These are phyloP conservation scores for Anoplius nigerrimus DNA, from an alignment of 2,888 invertebrate genomes.

Conservation along the genomic window DNA sequence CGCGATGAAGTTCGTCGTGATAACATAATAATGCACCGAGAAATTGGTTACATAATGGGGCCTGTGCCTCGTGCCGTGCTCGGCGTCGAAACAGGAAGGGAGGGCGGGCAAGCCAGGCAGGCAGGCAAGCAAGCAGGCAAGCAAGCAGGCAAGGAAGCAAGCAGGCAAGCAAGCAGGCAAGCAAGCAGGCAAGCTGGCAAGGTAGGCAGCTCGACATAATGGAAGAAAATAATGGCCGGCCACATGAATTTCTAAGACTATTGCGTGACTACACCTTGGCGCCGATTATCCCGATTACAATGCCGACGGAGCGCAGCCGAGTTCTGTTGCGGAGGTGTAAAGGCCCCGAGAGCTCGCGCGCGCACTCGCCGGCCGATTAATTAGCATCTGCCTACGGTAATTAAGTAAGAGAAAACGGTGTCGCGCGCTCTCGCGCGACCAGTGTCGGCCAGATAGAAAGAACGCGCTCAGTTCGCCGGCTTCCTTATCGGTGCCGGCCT, in stretches of 20 bases:
- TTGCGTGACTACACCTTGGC: conserved; percentile 51
- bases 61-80: too few relatives aligned
- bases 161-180: too few relatives aligned
- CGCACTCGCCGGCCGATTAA: conserved; percentile 38
- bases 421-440: too few relatives aligned
- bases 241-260: conserved; percentile 34
- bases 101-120: too few relatives aligned
- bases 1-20: conserved; percentile 33
- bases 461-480: conserved; percentile 4
- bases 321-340: conserved; percentile 6
- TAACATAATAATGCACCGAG: conserved; percentile 57
- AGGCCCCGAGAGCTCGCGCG: conserved; percentile 1
- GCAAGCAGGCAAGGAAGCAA: too few relatives aligned
- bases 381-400: conserved; percentile 42
- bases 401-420: conserved; percentile 27
- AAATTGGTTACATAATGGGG: conserved; percentile 55
- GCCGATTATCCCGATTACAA: conserved; percentile 54
- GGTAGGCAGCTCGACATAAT: conserved; percentile 31
- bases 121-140: too few relatives aligned
- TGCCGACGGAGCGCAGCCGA: neutral
- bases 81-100: too few relatives aligned
- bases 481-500: conserved; percentile 1
- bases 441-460: neutral
- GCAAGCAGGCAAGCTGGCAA: too few relatives aligned
- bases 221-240: conserved; percentile 28